Percentiles rank a stretch among this genome's conserved stretches.
phyloP scores from a whole-genome alignment of 2,113 vertebrate species.

The Muntiacus reevesi region DNA sequence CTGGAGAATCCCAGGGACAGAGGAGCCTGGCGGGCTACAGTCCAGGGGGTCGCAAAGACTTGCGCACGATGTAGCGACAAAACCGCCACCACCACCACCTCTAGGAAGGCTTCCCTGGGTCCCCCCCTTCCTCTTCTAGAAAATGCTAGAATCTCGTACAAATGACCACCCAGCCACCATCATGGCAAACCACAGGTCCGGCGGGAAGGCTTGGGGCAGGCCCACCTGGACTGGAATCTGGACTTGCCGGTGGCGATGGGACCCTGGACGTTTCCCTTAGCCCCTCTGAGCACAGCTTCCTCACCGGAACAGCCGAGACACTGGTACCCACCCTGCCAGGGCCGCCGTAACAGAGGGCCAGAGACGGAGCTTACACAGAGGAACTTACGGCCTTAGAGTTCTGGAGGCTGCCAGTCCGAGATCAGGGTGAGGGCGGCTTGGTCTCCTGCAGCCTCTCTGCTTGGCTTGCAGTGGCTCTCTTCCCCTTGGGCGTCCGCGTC shows the following conservation, averaged over 20 bases:
- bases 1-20: not conserved
- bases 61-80: accelerated
- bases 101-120: not conserved
- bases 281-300: not conserved
- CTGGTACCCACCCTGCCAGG: not conserved
- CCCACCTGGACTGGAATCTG: not conserved
- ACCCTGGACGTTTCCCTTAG: not conserved
- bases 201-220: not conserved
- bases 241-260: not conserved
- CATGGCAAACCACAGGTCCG: accelerated
- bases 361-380: not conserved
- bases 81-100: not conserved
- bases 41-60: not conserved
- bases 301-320: not conserved
- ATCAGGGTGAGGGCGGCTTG: not conserved
- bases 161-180: not conserved
- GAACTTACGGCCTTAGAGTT: not conserved
- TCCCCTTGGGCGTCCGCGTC: not conserved
- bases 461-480: not conserved
- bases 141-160: not conserved
- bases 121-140: not conserved
- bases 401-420: not conserved
- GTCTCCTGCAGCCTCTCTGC: not conserved
- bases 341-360: not conserved
- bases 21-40: not conserved